Conservation (phyloP, 1,140 invertebrate genomes). For the Ostrea denselamellosa region DNA sequence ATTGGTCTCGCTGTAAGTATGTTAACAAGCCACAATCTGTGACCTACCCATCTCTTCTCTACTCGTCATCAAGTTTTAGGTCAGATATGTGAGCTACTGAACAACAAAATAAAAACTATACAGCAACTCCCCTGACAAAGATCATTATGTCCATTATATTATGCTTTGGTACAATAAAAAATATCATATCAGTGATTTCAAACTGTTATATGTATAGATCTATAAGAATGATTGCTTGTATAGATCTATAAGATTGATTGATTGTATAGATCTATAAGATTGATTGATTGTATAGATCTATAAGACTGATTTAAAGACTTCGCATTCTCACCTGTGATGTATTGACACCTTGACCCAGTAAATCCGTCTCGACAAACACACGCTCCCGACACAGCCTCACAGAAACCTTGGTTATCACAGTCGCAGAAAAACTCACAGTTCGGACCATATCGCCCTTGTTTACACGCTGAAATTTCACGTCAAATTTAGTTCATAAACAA, state of each 20-base stretch:
- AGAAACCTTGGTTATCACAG: conserved; percentile 84
- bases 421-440: conserved; percentile 92
- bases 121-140: neutral
- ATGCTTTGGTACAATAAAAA: neutral
- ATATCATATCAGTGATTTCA: too few relatives aligned
- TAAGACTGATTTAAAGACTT: neutral
- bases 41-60: conserved; percentile 44
- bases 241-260: neutral
- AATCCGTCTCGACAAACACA: conserved; percentile 85
- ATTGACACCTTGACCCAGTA: conserved; percentile 76
- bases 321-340: conserved; percentile 60
- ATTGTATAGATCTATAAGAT: neutral
- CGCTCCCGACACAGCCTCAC: conserved; percentile 81
- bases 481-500: neutral
- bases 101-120: neutral
- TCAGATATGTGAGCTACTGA: conserved; percentile 1
- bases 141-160: neutral
- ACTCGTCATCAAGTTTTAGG: conserved; percentile 38
- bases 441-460: conserved; percentile 78
- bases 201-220: too few relatives aligned
- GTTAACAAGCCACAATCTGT: conserved; percentile 11
- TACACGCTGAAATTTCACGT: conserved; percentile 67
- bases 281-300: too few relatives aligned
- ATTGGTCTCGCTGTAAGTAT: neutral
- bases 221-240: too few relatives aligned